Conservation (phyloP, 1,140 invertebrate genomes). For the Macrobrachium nipponense region DNA sequence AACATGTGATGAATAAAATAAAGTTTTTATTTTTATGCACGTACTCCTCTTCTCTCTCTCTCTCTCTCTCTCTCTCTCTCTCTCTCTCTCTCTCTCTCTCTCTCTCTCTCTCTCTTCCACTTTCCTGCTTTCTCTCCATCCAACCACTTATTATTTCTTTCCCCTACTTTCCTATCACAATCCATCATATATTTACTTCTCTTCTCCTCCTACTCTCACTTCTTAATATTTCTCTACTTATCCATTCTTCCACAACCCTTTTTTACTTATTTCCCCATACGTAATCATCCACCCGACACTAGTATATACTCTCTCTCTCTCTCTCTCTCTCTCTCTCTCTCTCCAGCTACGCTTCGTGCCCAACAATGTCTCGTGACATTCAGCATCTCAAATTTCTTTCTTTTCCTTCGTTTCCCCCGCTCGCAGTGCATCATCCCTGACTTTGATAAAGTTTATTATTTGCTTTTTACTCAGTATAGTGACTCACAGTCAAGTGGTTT, state of each 20-base stretch:
- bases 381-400: no score
- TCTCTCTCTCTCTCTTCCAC: constrained; percentile 24
- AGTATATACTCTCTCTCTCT: background rate
- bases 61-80: constrained; percentile 35
- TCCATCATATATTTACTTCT: background rate
- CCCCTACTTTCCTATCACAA: no score
- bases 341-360: background rate
- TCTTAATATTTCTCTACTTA: no score
- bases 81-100: constrained; percentile 33
- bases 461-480: no score
- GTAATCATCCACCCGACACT: no score
- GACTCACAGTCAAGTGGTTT: no score
- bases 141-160: background rate
- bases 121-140: constrained; percentile 4
- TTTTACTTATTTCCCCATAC: background rate
- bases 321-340: background rate
- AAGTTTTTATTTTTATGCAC: background rate
- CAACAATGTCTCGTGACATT: no score
- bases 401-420: no score
- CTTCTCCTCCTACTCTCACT: background rate
- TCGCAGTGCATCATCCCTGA: no score
- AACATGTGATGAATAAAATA: no score
- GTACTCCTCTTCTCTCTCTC: background rate
- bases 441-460: no score
- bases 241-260: background rate